Conservation (phyloP, 2,797 vertebrate genomes). For the Clamator glandarius region DNA sequence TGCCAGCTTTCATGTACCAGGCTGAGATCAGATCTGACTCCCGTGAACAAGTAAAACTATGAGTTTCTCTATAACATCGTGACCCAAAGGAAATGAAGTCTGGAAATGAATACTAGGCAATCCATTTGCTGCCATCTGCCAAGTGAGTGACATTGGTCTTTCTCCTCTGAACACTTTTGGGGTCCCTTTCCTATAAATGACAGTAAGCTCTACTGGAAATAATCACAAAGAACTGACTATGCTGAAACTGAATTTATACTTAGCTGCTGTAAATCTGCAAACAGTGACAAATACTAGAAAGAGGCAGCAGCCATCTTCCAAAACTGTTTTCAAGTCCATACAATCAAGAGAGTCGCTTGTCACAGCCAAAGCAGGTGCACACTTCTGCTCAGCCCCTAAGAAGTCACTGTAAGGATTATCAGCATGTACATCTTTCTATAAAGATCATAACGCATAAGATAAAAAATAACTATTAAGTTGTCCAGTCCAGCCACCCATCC, state of each 20-base stretch:
- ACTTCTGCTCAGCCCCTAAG: neutral
- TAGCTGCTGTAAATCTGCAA: neutral
- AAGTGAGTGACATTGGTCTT: neutral
- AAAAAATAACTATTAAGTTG: neutral
- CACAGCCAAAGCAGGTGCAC: neutral
- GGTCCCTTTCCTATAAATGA: neutral
- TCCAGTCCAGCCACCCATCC: neutral
- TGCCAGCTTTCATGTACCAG: neutral
- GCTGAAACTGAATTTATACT: neutral
- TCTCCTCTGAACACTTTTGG: neutral
- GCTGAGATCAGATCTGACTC: neutral
- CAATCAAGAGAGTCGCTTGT: neutral
- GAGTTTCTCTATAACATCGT: neutral
- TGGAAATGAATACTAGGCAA: neutral
- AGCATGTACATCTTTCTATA: neutral
- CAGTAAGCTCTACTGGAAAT: neutral
- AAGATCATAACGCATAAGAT: neutral
- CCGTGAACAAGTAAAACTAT: neutral
- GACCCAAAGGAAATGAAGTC: neutral
- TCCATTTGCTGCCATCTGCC: neutral
- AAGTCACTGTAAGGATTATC: neutral
- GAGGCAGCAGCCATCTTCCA: neutral
- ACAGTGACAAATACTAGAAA: neutral
- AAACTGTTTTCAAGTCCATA: neutral
- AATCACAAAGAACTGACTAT: rapidly evolving